These are phyloP conservation scores for Pyxicephalus adspersus DNA, from an alignment of 2,113 vertebrate genomes.

Conservation along the genomic window DNA sequence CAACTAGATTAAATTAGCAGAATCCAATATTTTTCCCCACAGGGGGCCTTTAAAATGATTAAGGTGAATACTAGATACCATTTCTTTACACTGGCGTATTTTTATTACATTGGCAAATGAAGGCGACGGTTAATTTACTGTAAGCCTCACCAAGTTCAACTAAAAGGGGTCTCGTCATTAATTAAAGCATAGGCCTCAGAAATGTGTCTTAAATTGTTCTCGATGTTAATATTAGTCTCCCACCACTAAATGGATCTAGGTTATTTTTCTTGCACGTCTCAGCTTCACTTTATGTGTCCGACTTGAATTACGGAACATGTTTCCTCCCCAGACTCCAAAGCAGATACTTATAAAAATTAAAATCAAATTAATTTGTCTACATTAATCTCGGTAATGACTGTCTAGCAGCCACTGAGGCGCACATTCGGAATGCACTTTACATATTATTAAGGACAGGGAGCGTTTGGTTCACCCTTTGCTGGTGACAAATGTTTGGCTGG, in stretches of 20 bases:
- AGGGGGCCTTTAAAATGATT: too few species aligned
- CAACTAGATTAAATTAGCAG: too few species aligned
- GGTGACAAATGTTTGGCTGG: conserved; percentile 47
- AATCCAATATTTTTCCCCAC: too few species aligned
- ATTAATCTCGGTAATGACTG: conserved; percentile 56
- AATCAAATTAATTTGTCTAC: conserved; percentile 57
- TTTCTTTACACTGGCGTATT: too few species aligned
- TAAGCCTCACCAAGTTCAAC: not conserved
- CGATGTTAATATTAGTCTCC: conserved; percentile 17
- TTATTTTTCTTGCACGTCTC: conserved; percentile 40
- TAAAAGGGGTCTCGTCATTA: not conserved
- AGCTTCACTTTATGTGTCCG: conserved; percentile 35
- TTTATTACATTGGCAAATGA: too few species aligned
- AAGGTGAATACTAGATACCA: too few species aligned
- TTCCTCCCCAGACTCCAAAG: conserved; percentile 54
- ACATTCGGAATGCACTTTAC: conserved; percentile 56
- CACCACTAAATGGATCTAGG: conserved; percentile 26
- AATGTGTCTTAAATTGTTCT: conserved; percentile 17
- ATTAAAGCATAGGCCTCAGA: conserved; percentile 25
- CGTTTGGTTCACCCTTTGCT: conserved; percentile 40
- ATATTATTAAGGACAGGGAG: conserved; percentile 56
- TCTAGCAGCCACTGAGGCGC: conserved; percentile 53
- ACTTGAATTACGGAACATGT: conserved; percentile 45
- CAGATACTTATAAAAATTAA: conserved; percentile 56
- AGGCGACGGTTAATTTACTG: not conserved